phyloP scores from a whole-genome alignment of 2,888 invertebrate genomes.

The Platycheirus rosarum region DNA sequence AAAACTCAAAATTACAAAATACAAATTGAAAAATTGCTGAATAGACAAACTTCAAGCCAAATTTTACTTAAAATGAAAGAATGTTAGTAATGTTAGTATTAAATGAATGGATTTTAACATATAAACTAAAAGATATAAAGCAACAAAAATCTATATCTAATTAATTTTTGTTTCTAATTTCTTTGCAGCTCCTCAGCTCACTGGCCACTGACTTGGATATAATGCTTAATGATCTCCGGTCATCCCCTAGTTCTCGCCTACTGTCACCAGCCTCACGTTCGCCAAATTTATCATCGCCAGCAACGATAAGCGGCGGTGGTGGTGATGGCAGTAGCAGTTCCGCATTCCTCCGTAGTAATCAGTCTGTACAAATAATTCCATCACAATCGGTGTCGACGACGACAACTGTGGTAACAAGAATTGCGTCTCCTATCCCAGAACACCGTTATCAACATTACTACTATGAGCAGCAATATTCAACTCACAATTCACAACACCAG shows the following conservation, averaged over 20 bases:
- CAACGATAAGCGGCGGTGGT: constrained; percentile 42
- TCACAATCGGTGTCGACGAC: constrained; percentile 67
- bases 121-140: no score
- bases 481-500: constrained; percentile 75
- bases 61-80: no score
- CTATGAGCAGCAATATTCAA: constrained; percentile 72
- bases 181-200: constrained; percentile 89
- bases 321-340: constrained; percentile 53
- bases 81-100: no score
- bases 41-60: no score
- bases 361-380: constrained; percentile 75
- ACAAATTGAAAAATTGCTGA: no score
- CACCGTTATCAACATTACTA: constrained; percentile 72
- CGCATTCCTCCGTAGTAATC: constrained; percentile 75
- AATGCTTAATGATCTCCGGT: constrained; percentile 92
- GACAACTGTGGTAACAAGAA: constrained; percentile 62
- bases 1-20: no score
- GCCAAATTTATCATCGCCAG: constrained; percentile 57
- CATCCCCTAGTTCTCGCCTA: constrained; percentile 83
- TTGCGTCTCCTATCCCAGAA: constrained; percentile 65
- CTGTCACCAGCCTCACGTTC: constrained; percentile 72
- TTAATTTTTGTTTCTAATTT: constrained; percentile 68
- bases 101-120: no score
- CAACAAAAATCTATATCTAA: no score
- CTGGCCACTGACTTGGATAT: constrained; percentile 93